phyloP scores from a whole-genome alignment of 2,888 invertebrate species.

The Napeogenes inachia region DNA sequence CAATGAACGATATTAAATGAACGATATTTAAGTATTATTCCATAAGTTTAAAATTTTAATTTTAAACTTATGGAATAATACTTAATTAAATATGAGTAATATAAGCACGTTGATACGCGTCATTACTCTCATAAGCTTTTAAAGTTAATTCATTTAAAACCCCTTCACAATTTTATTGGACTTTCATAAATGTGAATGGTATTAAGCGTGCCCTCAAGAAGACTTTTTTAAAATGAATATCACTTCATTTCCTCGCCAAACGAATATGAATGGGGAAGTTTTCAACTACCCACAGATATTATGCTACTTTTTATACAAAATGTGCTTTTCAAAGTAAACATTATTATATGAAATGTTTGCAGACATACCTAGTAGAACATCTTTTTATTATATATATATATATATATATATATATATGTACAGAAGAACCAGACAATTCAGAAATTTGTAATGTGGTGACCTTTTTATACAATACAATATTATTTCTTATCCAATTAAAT shows the following conservation, averaged over 20 bases:
- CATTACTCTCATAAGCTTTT: slow-evolving; percentile 6
- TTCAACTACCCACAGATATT: slow-evolving; percentile 25
- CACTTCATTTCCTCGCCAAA: slow-evolving; percentile 39
- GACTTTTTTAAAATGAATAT: slow-evolving; percentile 40
- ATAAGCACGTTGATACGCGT: slow-evolving; percentile 3
- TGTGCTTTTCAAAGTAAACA: not conserved
- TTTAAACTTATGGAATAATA: no score
- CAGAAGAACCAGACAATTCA: no score
- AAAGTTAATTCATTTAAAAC: slow-evolving; percentile 12
- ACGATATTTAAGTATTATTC: no score
- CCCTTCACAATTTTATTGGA: slow-evolving; percentile 26
- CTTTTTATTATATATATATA: no score
- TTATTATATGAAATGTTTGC: no score
- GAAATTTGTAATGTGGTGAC: no score
- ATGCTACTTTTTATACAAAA: slow-evolving; percentile 22
- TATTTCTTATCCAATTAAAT: no score
- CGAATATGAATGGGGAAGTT: slow-evolving; percentile 37
- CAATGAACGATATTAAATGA: no score
- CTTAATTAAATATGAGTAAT: not conserved
- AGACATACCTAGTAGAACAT: no score
- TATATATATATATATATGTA: no score
- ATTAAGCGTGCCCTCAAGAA: slow-evolving; percentile 37
- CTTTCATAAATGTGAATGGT: slow-evolving; percentile 40
- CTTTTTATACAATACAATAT: no score
- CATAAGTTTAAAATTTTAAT: no score